Conservation (phyloP, 2,797 vertebrate species). For the Lerista edwardsae region DNA sequence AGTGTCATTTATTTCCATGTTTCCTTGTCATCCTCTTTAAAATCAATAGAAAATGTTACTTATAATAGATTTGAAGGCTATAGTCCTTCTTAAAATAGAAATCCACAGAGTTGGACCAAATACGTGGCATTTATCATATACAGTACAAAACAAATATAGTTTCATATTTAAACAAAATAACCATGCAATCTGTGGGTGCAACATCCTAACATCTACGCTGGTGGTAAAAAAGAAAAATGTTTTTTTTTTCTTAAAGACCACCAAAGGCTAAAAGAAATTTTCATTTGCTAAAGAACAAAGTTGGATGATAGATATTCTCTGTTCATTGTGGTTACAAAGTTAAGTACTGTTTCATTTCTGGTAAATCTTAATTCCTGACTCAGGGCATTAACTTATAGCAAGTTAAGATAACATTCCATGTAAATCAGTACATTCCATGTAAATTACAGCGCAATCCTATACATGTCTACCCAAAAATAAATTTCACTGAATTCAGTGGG, state of each 20-base stretch:
- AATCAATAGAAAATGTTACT: constrained; percentile 28
- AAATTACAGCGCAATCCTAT: neutral
- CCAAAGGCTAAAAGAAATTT: neutral
- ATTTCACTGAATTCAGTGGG: too few relatives aligned
- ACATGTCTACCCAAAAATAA: too few relatives aligned
- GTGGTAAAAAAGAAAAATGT: neutral
- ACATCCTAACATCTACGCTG: constrained; percentile 27
- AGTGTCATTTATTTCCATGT: constrained; percentile 3
- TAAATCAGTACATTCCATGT: too few relatives aligned
- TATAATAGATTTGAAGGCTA: constrained; percentile 35
- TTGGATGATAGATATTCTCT: constrained; percentile 46
- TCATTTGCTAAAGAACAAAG: constrained; percentile 24
- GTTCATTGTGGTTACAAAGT: neutral
- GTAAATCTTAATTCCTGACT: constrained; percentile 46
- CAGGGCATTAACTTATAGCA: neutral
- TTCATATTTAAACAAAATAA: neutral
- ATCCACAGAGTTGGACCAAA: constrained; percentile 51
- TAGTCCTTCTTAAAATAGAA: neutral
- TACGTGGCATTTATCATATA: constrained; percentile 24
- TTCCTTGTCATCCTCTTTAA: constrained; percentile 12
- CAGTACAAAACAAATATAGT: too few relatives aligned
- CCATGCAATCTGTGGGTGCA: constrained; percentile 2
- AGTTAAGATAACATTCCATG: constrained; percentile 21
- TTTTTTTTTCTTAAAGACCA: too few relatives aligned
- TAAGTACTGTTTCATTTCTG: constrained; percentile 44